phyloP scores from a whole-genome alignment of 1,140 invertebrate species.

The Dinothrombium tinctorium region DNA sequence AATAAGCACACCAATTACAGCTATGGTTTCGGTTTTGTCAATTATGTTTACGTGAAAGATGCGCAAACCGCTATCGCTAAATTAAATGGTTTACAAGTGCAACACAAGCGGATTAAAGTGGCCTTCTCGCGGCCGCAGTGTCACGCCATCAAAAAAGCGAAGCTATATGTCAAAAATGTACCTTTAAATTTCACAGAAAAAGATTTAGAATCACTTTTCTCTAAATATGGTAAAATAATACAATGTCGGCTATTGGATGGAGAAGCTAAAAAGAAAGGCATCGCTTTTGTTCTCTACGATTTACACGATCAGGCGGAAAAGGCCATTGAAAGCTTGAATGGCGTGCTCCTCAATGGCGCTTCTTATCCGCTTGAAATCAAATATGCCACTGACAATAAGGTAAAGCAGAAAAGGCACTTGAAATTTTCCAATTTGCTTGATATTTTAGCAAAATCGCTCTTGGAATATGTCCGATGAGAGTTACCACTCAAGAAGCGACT shows the following conservation, averaged over 20 bases:
- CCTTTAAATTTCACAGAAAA: constrained; percentile 52
- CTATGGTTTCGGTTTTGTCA: constrained; percentile 88
- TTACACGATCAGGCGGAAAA: constrained; percentile 39
- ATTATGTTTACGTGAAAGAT: constrained; percentile 60
- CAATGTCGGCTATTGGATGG: constrained; percentile 13
- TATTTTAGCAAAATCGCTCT: no score
- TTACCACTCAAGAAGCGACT: no score
- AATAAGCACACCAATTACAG: constrained; percentile 80
- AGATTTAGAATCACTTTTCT: constrained; percentile 60
- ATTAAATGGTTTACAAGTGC: constrained; percentile 63
- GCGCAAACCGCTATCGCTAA: constrained; percentile 57
- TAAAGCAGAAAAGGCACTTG: constrained; percentile 24
- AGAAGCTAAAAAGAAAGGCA: constrained; percentile 14
- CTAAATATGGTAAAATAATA: constrained; percentile 49
- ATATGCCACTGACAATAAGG: constrained; percentile 76
- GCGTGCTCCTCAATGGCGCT: constrained; percentile 53
- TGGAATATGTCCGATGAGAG: no score
- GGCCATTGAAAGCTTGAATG: constrained; percentile 59
- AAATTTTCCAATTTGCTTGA: not conserved
- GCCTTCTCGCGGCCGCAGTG: constrained; percentile 71
- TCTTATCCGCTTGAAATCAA: constrained; percentile 58
- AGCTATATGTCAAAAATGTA: constrained; percentile 76
- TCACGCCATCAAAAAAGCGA: constrained; percentile 80
- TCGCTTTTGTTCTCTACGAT: constrained; percentile 17
- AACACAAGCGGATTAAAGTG: constrained; percentile 65